Evolutionary conservation across 1,140 invertebrate species (phyloP).

Genomic region (Penaeus indicus): DNA sequence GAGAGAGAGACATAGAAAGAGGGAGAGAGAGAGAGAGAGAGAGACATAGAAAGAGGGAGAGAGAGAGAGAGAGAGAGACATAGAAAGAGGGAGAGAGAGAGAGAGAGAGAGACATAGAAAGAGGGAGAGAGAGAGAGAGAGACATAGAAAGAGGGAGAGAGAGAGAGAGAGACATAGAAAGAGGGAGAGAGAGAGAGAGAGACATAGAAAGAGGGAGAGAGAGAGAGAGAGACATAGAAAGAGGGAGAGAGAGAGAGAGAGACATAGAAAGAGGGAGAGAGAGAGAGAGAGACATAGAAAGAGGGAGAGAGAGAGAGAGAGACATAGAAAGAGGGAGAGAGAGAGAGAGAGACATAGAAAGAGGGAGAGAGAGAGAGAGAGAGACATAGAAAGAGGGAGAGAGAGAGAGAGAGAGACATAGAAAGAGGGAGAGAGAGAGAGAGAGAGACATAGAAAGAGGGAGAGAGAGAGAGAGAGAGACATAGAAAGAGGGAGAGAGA

Average conservation of each 20-base stretch:
- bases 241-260: neutral
- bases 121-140: neutral
- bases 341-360: neutral
- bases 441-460: neutral
- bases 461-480: neutral
- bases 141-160: constrained; percentile 24
- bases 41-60: neutral
- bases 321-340: neutral
- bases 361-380: constrained; percentile 25
- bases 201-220: neutral
- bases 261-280: neutral
- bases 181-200: neutral
- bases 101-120: no score
- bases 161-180: constrained; percentile 27
- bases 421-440: no score
- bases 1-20: neutral
- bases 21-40: constrained; percentile 20
- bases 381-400: neutral
- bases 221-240: no score
- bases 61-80: neutral
- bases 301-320: neutral
- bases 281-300: neutral
- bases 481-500: neutral
- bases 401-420: neutral
- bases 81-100: no score